A percentile compares a stretch with the other conserved stretches of the same genome.
Evolutionary conservation across 2,113 vertebrate species (phyloP).

Genomic region (Hystrix cristata): DNA sequence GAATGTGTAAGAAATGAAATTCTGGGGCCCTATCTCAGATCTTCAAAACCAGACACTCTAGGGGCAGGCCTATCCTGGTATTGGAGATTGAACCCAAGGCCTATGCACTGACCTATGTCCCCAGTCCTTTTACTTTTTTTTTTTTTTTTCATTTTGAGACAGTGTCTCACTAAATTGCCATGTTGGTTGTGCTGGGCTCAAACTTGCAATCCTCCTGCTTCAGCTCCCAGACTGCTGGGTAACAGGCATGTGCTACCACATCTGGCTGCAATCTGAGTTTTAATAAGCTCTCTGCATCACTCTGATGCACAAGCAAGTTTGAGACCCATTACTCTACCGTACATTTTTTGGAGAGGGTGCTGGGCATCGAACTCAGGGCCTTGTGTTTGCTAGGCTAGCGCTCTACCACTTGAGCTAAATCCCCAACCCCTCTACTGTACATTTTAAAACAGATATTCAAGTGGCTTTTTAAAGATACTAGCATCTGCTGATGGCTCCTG

Average conservation of each 20-base stretch:
- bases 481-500: background rate
- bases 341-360: background rate
- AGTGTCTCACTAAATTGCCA: background rate
- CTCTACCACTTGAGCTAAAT: too few species aligned
- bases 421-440: background rate
- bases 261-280: background rate
- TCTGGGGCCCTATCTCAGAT: background rate
- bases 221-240: background rate
- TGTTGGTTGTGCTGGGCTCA: background rate
- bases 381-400: too few species aligned
- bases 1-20: constrained; percentile 32
- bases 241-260: background rate
- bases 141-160: background rate
- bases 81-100: background rate
- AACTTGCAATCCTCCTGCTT: background rate
- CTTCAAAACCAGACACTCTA: constrained; percentile 12
- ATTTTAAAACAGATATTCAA: constrained; percentile 51
- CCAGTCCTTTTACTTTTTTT: background rate
- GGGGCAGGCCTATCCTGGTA: background rate
- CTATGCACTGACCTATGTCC: background rate
- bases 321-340: background rate
- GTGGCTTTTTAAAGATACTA: background rate
- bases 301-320: background rate
- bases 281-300: background rate
- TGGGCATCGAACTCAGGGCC: too few species aligned